Evolutionary conservation across 2,797 vertebrate species (phyloP), one percentile per base, ranked within the genome.

Genomic region (Astyanax mexicanus): DNA sequence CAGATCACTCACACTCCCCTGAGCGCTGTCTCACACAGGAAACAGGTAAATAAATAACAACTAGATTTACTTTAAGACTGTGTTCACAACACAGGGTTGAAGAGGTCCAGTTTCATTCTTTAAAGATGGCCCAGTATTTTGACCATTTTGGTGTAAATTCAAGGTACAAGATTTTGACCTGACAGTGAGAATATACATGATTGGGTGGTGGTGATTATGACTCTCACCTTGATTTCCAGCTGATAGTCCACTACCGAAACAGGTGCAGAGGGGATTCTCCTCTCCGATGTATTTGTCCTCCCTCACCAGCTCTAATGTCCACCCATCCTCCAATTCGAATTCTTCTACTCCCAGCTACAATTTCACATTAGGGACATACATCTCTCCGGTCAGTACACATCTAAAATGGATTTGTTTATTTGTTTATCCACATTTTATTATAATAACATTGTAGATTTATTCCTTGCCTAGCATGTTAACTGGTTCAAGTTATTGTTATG

Each of bases 361-460:
- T 25, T 82, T 72, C 51, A 19, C 74, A n/a, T 45, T 80, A 51
- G 54, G 60, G 49, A 67, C 68, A 23, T 76, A 57, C 57, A 65
- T 60, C 45, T 65, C 81, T 60, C 84, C 85, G 84, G 84, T 87
- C 60, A 27, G 52, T n/a, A n/a, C n/a, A n/a, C n/a, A n/a, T n/a
- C n/a, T n/a, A n/a, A n/a, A n/a, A n/a, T n/a, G n/a, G n/a, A n/a
- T n/a, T n/a, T n/a, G n/a, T n/a, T n/a, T n/a, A n/a, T n/a, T n/a
- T n/a, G n/a, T n/a, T n/a, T n/a, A n/a, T n/a, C n/a, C n/a, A n/a
- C n/a, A n/a, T n/a, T n/a, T n/a, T n/a, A n/a, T n/a, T n/a, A n/a
- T n/a, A n/a, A n/a, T n/a, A n/a, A n/a, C n/a, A n/a, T n/a, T n/a
- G n/a, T n/a, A n/a, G n/a, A n/a, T n/a, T n/a, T n/a, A n/a, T n/a